A percentile compares a stretch with the other conserved stretches of the same genome.
Conservation (phyloP, 2,113 vertebrate genomes). For the Hemibagrus wyckioides region DNA sequence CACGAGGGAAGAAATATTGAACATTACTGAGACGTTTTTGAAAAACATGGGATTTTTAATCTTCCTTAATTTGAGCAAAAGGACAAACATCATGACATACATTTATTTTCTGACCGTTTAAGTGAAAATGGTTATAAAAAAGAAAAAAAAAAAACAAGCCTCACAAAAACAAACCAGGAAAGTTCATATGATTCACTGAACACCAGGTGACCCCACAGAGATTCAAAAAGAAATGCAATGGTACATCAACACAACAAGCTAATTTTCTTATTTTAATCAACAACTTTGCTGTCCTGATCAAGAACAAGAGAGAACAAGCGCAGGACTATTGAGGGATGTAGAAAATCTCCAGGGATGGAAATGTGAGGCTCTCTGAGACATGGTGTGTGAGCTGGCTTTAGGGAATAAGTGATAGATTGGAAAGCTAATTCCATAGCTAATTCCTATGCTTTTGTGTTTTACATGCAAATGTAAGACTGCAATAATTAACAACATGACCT, state of each 20-base stretch:
- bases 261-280: constrained; percentile 40
- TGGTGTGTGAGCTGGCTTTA: constrained; percentile 24
- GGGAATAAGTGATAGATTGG: constrained; percentile 39
- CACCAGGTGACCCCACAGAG: neutral
- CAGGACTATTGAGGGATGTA: neutral
- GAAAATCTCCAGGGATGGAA: constrained; percentile 33
- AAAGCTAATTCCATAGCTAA: constrained; percentile 27
- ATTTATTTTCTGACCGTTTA: neutral
- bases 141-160: neutral
- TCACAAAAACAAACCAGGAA: constrained; percentile 12
- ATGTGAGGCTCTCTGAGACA: constrained; percentile 11
- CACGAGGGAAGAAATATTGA: neutral
- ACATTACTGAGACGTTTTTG: neutral
- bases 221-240: constrained; percentile 15
- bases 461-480: constrained; percentile 40
- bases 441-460: constrained; percentile 36
- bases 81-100: neutral
- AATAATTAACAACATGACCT: constrained; percentile 41
- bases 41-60: neutral
- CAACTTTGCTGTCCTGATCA: constrained; percentile 23
- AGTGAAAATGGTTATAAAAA: neutral
- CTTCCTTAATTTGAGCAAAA: neutral
- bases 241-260: constrained; percentile 11
- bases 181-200: constrained; percentile 16
- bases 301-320: constrained; percentile 22